These are phyloP conservation scores for Scolopax bukidnonensis DNA, from an alignment of 2,797 vertebrate genomes.

Conservation along the genomic window DNA sequence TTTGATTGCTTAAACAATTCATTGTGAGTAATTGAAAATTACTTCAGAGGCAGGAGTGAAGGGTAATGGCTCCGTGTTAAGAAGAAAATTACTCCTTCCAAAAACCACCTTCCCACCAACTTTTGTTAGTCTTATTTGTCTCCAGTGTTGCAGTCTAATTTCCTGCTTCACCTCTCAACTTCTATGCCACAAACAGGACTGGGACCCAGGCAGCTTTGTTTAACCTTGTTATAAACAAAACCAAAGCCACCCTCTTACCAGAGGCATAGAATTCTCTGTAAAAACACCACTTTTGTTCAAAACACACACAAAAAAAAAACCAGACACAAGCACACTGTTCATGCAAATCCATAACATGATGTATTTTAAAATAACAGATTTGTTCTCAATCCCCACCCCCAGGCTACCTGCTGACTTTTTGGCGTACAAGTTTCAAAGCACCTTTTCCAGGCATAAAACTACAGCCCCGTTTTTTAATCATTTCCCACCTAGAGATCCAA, in stretches of 20 bases:
- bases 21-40: neutral
- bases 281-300: neutral
- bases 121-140: neutral
- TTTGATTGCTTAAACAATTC: neutral
- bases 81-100: neutral
- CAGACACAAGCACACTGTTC: neutral
- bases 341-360: neutral
- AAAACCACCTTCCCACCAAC: neutral
- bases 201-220: neutral
- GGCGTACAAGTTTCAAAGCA: neutral
- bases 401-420: neutral
- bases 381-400: neutral
- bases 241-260: neutral
- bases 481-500: neutral
- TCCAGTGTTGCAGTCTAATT: neutral
- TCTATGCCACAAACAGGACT: neutral
- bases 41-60: neutral
- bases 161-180: neutral
- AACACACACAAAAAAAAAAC: neutral
- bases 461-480: neutral
- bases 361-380: neutral
- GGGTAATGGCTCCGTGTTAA: neutral
- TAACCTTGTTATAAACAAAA: neutral
- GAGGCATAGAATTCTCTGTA: neutral
- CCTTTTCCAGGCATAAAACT: neutral